Base-by-base conservation (phyloP, 2,888 invertebrate genomes). In the Notodromas monacha region DNA sequence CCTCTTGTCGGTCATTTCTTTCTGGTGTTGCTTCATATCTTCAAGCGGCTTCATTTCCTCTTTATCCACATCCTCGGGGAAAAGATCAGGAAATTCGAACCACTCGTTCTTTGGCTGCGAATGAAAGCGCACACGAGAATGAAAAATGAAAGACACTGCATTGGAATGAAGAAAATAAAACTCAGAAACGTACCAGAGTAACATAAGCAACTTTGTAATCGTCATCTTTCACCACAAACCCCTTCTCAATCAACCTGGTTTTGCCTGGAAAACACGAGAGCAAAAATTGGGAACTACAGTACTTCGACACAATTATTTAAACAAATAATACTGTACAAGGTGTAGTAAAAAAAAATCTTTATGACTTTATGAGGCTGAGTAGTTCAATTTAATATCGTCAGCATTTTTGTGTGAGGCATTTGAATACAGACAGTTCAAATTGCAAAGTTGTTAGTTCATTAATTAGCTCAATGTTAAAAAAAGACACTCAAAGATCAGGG, bases 131-230 rank as follows among this genome's bases (percentile, higher is more conserved):
- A 36, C 16, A 26, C 21, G 15, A 16, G 6, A 26, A 14, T 29
- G 12, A 15, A 28, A 26, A 10, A 15, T 14, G 21, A 8, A 31
- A 35, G 21, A 21, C 21, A 21, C 8, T n/a, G n/a, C 6, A 21
- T 8, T 8, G 21, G 8, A 21, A 13, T 13, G 5, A n/a, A 27
- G 5, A 6, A 12, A 12, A 15, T 28, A 16, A 16, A 34, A 6
- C 3, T 33, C 12, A 16, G 12, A 28, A 11, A 44, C 54, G 56
- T 55, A 76, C 76, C 56, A 81, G 43, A 33, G 61, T 60, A 35
- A 74, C 63, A 53, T 64, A 69, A 29, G 76, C 79, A 40, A 61
- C 49, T 54, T 76, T 76, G 10, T 58, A 50, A 47, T 81, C 81
- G 40, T 77, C 73, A 28, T 68, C 67, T 53, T 81, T 79, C 1